Evolutionary conservation across 2,888 invertebrate genomes (phyloP), one percentile per base, ranked within the genome.

Genomic region (Tryphoninae sp.): DNA sequence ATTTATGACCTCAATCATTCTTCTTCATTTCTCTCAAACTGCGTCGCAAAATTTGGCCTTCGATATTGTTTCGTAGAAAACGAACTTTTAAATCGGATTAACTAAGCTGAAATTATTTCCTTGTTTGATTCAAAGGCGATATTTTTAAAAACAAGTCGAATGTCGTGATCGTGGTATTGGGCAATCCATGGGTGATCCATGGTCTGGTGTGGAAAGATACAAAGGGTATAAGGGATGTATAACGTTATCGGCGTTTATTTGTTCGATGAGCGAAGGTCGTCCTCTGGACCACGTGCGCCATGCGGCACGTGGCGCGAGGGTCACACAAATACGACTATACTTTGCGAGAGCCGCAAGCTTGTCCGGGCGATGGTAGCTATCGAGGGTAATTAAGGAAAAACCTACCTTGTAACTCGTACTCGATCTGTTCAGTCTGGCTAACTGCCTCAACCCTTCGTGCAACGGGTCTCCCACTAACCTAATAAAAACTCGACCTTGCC

Each of bases 251-350:
- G 33, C 11, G 16, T 51, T 2, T 6, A 6, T 22, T 51, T 13
- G 51, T 40, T 51, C 26, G 62, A 49, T 0, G 33, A 42, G 22
- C 22, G 42, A 58, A 61, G 51, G 68, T 67, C 59, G 26, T 26
- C 6, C 13, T 1, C 11, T 33, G 4, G 22, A 65, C n/a, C 42
- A 69, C 68, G 76, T 61, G 68, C 61, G 33, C 9, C 13, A n/a
- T 11, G 8, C n/a, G 68, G 59, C 75, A 76, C 75, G 68, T 69
- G 76, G 61, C 68, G 4, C 42, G 23, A 26, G 9, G n/a, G 22
- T 71, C 55, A 58, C 69, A 64, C 45, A n/a, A 61, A 22, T 16
- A 23, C 55, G 11, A 61, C 22, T 16, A 23, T 51, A 11, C 22
- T 7, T 55, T 62, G 11, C 45, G 11, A 13, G 9, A 13, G 3